Base-by-base conservation (phyloP, 1,140 invertebrate genomes). In the Zaprionus taronus region DNA sequence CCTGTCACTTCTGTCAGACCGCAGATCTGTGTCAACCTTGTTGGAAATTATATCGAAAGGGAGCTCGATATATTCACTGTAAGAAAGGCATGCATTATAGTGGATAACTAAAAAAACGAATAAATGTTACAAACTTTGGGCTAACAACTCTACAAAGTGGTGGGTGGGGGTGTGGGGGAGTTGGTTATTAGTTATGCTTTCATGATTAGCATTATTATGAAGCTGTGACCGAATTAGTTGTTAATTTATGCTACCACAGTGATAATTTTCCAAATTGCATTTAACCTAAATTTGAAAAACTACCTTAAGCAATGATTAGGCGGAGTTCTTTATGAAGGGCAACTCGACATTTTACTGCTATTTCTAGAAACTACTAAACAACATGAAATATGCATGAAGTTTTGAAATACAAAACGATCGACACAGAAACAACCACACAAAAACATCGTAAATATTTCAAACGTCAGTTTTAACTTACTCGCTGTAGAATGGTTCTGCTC, bases 361-460 rank as follows among this genome's bases (percentile, higher is more conserved):
- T 1, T 22, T 24, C 47, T 22, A 28, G 24, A 17, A 68, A 64
- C 53, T 68, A 57, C 31, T 66, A 65, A 57, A 64, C 69, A 81
- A 75, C 38, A 51, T 85, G 65, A 86, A 83, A 67, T 83, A 76
- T 78, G 70, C 83, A 89, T 87, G 83, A 87, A 69, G 34, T 56
- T 47, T 47, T 38, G n/a, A 38, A 53, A 61, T 72, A 58, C 56
- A 53, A 72, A 17, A 58, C 24, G 24, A 17, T 31, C 11, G 20
- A 51, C 60, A 80, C 83, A 47, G 36, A 38, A 77, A 78, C 84
- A 63, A 79, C 72, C 72, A 79, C 72, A 84, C 57, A 78, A 55
- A 41, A 57, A 41, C 57, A 51, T 65, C 55, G 66, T 68, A 17
- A 34, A 38, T 47, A 6, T 49, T 49, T 26, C 14, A 2, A 12